A percentile compares a stretch with the other conserved stretches of the same genome.
phyloP scores from a whole-genome alignment of 1,140 invertebrate species.

The Drosophila takahashii region DNA sequence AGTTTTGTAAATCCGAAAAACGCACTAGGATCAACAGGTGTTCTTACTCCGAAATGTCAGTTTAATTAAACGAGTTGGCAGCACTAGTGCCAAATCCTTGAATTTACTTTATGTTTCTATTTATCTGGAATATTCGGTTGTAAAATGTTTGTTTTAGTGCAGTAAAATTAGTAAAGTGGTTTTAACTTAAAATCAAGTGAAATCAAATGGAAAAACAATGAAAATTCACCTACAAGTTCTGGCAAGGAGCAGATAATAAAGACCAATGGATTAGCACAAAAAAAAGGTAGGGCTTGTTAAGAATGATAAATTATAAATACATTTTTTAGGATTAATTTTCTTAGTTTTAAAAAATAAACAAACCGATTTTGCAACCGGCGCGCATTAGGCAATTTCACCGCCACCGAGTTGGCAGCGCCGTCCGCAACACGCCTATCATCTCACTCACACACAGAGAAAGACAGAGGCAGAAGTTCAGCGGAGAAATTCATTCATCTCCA shows the following conservation, averaged over 20 bases:
- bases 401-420: constrained; percentile 55
- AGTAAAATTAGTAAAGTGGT: constrained; percentile 1
- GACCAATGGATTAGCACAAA: not conserved
- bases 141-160: not conserved
- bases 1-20: constrained; percentile 18
- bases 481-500: constrained; percentile 70
- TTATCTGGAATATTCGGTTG: not conserved
- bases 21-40: constrained; percentile 15
- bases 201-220: not conserved
- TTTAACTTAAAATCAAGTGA: not conserved
- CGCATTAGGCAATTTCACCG: constrained; percentile 25
- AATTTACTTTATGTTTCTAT: not conserved
- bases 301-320: no score
- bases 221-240: not conserved
- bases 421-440: constrained; percentile 73
- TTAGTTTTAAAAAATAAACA: not conserved
- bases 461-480: constrained; percentile 56
- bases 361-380: not conserved
- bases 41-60: constrained; percentile 21
- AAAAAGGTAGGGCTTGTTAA: constrained; percentile 9
- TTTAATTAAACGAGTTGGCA: constrained; percentile 31
- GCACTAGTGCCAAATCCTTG: constrained; percentile 19
- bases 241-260: not conserved
- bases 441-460: constrained; percentile 83
- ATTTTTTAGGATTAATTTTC: not conserved